A percentile compares a stretch with the other conserved stretches of the same genome.
Conservation (phyloP, 2,797 vertebrate genomes). For the Schizopygopsis pylzovi region DNA sequence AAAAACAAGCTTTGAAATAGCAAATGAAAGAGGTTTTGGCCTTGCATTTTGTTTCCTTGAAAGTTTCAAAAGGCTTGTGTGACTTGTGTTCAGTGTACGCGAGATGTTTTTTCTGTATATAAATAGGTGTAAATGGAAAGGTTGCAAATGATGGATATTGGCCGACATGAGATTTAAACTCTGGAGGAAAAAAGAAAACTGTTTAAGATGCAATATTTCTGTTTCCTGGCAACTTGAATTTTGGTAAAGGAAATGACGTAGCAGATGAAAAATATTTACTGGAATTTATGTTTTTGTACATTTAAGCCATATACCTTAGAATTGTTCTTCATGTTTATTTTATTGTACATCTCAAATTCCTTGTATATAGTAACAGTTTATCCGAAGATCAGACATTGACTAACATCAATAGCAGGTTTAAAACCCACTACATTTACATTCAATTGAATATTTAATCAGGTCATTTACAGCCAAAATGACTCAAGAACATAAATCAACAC, state of each 20-base stretch:
- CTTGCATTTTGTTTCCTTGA: neutral
- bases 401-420: constrained; percentile 1
- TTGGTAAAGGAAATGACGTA: constrained; percentile 5
- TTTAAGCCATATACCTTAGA: constrained; percentile 2
- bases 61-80: neutral
- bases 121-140: constrained; percentile 13
- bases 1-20: constrained; percentile 59
- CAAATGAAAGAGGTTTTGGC: neutral
- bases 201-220: constrained; percentile 18
- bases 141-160: constrained; percentile 16
- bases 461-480: neutral
- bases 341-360: constrained; percentile 20
- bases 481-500: neutral
- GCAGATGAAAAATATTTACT: constrained; percentile 2
- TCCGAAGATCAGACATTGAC: constrained; percentile 8
- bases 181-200: neutral
- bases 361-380: constrained; percentile 18
- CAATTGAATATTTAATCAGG: neutral
- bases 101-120: constrained; percentile 30
- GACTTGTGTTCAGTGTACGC: neutral
- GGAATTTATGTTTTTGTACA: constrained; percentile 24
- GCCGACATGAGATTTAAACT: constrained; percentile 28
- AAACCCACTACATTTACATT: constrained; percentile 10
- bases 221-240: constrained; percentile 39
- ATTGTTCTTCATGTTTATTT: neutral